Evolutionary conservation across 2,797 vertebrate genomes (phyloP).

Genomic region (Ptychobarbus kaznakovi): DNA sequence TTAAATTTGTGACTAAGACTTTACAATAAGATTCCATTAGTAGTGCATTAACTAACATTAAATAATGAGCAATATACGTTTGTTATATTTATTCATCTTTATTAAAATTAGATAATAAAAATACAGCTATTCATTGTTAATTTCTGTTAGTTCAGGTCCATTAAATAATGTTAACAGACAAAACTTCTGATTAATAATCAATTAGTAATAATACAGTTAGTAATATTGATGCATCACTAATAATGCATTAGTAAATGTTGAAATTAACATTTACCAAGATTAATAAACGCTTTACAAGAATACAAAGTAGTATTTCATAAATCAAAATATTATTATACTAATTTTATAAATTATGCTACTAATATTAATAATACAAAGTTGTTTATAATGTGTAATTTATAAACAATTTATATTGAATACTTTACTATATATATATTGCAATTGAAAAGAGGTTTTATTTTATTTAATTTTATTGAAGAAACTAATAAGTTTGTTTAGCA

Average conservation of each 20-base stretch:
- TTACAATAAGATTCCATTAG: not conserved
- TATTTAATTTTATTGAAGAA: too few species aligned
- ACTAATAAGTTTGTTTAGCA: too few species aligned
- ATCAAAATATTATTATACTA: not conserved
- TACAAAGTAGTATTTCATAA: not conserved
- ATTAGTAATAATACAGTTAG: too few species aligned
- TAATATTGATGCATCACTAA: not conserved
- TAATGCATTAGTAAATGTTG: not conserved
- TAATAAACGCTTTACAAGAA: not conserved
- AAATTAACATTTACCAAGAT: not conserved
- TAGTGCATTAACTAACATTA: not conserved
- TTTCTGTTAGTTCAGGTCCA: not conserved
- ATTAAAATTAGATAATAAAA: not conserved
- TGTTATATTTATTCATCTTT: not conserved
- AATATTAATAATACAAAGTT: not conserved
- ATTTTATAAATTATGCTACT: not conserved
- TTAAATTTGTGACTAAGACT: not conserved
- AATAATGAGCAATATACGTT: not conserved
- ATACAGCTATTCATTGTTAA: not conserved
- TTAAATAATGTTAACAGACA: too few species aligned
- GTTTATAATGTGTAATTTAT: not conserved
- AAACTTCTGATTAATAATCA: too few species aligned
- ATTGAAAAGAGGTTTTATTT: too few species aligned
- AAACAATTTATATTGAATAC: not conserved
- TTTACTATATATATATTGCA: too few species aligned